Conservation (phyloP, 2,797 vertebrate species). For the Cercopithecus petaurista region DNA sequence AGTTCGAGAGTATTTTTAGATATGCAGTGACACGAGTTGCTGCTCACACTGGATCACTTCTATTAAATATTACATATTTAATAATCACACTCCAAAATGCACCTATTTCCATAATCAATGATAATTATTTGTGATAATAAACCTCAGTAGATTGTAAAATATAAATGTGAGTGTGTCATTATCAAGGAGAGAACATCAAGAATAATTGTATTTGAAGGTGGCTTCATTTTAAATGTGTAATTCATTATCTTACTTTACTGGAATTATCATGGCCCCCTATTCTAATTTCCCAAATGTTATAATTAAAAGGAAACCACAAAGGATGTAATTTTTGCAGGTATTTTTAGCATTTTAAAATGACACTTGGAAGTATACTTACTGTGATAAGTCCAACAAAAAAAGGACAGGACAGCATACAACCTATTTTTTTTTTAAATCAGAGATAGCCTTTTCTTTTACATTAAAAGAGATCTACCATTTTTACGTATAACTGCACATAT, state of each 20-base stretch:
- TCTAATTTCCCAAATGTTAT: constrained; percentile 61
- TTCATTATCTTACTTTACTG: constrained; percentile 39
- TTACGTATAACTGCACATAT: constrained; percentile 36
- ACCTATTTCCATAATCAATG: constrained; percentile 32
- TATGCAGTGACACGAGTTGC: background rate
- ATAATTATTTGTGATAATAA: constrained; percentile 53
- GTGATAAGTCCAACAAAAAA: constrained; percentile 46
- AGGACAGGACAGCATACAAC: background rate
- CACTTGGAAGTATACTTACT: constrained; percentile 36
- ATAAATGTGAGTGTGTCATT: constrained; percentile 1
- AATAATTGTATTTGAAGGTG: constrained; percentile 50
- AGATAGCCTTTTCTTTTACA: constrained; percentile 26
- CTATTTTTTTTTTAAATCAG: constrained; percentile 41
- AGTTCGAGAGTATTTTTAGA: background rate
- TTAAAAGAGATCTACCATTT: constrained; percentile 57
- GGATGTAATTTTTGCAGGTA: constrained; percentile 55
- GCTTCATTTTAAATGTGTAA: constrained; percentile 52
- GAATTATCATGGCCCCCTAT: constrained; percentile 52
- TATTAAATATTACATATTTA: constrained; percentile 39
- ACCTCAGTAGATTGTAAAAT: constrained; percentile 48
- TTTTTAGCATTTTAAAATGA: constrained; percentile 62
- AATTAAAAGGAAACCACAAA: constrained; percentile 63
- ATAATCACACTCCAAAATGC: constrained; percentile 52
- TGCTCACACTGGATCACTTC: background rate
- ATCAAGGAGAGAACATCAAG: constrained; percentile 29